Evolutionary conservation across 1,140 invertebrate genomes (phyloP), one percentile per base, ranked within the genome.

Genomic region (Zaprionus gabonicus): DNA sequence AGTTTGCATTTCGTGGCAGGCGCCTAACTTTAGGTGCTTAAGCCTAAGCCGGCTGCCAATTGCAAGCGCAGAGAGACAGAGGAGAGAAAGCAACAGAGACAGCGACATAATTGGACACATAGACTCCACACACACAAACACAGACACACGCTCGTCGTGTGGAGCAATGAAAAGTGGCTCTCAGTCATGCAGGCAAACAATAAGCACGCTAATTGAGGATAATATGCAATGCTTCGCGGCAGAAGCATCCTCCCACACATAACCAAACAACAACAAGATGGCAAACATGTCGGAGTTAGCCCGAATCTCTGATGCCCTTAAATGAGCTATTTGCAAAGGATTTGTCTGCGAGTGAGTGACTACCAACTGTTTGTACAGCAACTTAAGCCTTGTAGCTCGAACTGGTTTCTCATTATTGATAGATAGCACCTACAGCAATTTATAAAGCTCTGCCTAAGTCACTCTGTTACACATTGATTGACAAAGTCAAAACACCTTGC

Each of bases 201-300:
- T 88, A 81, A 84, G 84, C 81, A 74, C 83, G 81, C 83, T 87
- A 87, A 87, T 87, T 87, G 83, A 81, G 83, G 83, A 87, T 87
- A 87, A 87, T 87, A 84, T 69, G 62, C 46, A 60, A 53, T 60
- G 36, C 60, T 23, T 56, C 58, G 27, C 59, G 27, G 49, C 71
- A 69, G 46, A 1, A 51, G 46, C 20, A 23, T 51, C 46, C 46
- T 46, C 49, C 64, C 41, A 38, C 56, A 68, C n/a, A 67, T 60
- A 60, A 25, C 49, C 36, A 66, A 73, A 73, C 56, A 55, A 59
- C 38, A 55, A 59, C 28, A 70, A 74, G 51, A 63, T 60, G 31
- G 12, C 49, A 69, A 74, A 49, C 27, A 36, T 15, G 10, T 13
- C 4, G 1, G 9, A 1, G 23, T 3, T 12, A 34, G n/a, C 9